Evolutionary conservation across 2,888 invertebrate species (phyloP).

Genomic region (Notodromas monacha): DNA sequence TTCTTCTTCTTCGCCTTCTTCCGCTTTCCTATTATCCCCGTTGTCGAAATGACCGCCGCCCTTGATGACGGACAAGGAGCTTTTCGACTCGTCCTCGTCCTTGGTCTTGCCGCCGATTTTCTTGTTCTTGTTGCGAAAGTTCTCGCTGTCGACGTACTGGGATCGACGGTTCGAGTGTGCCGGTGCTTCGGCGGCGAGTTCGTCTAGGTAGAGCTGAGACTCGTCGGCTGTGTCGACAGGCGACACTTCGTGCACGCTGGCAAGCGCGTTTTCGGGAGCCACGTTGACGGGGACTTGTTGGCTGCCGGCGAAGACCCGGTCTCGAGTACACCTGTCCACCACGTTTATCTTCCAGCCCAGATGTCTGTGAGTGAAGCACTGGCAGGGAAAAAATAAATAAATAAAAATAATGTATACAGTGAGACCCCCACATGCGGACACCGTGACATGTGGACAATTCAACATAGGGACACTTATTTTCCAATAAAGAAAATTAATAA

Average conservation of each 20-base stretch:
- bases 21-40: too few relatives aligned
- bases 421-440: too few relatives aligned
- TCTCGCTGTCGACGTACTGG: too few relatives aligned
- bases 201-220: background rate
- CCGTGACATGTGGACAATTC: too few relatives aligned
- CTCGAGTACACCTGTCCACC: conserved; percentile 31
- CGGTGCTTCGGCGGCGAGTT: background rate
- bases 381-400: conserved; percentile 21
- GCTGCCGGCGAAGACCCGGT: conserved; percentile 1
- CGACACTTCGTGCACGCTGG: background rate
- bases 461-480: too few relatives aligned
- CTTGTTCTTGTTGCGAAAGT: too few relatives aligned
- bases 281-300: too few relatives aligned
- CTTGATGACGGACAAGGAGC: background rate
- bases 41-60: too few relatives aligned
- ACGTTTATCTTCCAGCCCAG: conserved; percentile 84
- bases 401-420: background rate
- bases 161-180: background rate
- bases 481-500: too few relatives aligned
- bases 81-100: background rate
- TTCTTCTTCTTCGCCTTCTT: background rate
- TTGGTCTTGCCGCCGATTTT: background rate
- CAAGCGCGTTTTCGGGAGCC: too few relatives aligned
- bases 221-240: background rate
- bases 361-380: conserved; percentile 66